These are phyloP conservation scores for Brachypteracias leptosomus DNA, from an alignment of 2,113 vertebrate species.

Conservation along the genomic window DNA sequence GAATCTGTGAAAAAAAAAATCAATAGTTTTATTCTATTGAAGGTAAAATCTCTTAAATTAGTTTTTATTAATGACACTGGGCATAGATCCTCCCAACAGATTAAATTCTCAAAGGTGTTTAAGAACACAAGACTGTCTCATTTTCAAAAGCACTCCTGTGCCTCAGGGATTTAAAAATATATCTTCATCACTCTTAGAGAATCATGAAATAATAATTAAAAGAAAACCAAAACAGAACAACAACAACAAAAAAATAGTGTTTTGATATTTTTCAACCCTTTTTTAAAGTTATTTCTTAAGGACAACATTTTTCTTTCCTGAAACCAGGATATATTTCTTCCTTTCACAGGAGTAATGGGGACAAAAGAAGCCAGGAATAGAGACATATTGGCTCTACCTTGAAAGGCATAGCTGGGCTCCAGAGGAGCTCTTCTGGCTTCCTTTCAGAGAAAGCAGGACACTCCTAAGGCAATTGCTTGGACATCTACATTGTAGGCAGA, in stretches of 20 bases:
- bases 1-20: not conserved
- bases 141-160: not conserved
- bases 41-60: not conserved
- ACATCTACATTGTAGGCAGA: not conserved
- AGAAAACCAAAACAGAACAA: too few species aligned
- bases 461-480: not conserved
- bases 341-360: not conserved
- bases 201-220: not conserved
- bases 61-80: not conserved
- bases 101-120: not conserved
- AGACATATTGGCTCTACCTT: not conserved
- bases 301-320: not conserved
- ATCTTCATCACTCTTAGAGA: not conserved
- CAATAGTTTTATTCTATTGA: not conserved
- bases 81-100: not conserved
- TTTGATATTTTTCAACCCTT: not conserved
- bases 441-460: not conserved
- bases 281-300: not conserved
- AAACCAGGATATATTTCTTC: not conserved
- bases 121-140: not conserved
- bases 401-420: not conserved
- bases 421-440: not conserved
- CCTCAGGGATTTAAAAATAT: not conserved
- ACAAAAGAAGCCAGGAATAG: not conserved
- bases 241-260: rapidly evolving